Percentiles rank a stretch among this genome's conserved stretches.
Conservation (phyloP, 2,113 vertebrate species). For the Menidia beryllina region DNA sequence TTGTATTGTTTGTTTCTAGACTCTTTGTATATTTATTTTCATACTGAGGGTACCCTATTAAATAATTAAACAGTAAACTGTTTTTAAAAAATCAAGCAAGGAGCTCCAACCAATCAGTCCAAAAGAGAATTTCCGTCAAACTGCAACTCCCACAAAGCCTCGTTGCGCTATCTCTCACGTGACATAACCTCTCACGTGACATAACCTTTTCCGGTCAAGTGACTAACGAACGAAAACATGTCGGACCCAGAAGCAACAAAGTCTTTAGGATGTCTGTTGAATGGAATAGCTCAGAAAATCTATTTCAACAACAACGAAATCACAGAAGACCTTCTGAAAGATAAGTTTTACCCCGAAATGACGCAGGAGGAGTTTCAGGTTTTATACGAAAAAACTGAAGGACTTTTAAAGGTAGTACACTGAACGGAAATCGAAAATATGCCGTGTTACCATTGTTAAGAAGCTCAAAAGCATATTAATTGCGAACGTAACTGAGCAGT, state of each 20-base stretch:
- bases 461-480: not conserved
- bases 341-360: constrained; percentile 86
- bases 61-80: too few relatives aligned
- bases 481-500: too few relatives aligned
- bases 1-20: too few relatives aligned
- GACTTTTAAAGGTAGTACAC: constrained; percentile 84
- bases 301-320: constrained; percentile 84
- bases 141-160: constrained; percentile 56
- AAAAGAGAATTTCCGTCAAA: not conserved
- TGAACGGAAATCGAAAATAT: too few relatives aligned
- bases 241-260: constrained; percentile 79
- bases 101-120: too few relatives aligned
- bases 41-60: too few relatives aligned
- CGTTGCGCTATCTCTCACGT: not conserved
- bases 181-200: not conserved
- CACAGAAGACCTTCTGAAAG: constrained; percentile 87
- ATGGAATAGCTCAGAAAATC: constrained; percentile 84
- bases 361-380: constrained; percentile 85
- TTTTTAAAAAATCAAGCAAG: too few relatives aligned
- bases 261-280: constrained; percentile 82
- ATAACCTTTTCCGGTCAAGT: constrained; percentile 46
- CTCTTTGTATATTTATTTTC: too few relatives aligned
- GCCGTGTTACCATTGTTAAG: too few relatives aligned
- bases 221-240: constrained; percentile 73
- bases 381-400: constrained; percentile 87